These are phyloP conservation scores for Euspilapteryx auroguttella DNA, from an alignment of 2,888 invertebrate species.

Conservation along the genomic window DNA sequence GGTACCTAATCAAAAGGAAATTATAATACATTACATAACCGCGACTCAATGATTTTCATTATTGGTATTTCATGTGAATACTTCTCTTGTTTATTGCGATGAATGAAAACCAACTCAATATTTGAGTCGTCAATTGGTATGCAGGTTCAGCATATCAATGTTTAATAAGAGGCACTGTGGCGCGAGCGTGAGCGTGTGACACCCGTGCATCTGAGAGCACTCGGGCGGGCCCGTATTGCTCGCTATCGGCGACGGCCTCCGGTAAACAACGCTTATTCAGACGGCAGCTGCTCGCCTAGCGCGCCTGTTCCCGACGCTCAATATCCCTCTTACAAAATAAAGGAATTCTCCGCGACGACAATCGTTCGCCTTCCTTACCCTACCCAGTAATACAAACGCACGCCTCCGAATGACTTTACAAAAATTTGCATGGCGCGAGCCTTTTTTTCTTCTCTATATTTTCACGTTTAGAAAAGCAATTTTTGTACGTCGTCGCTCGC, in stretches of 20 bases:
- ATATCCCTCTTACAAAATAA: constrained; percentile 58
- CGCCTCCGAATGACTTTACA: constrained; percentile 57
- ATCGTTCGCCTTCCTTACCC: constrained; percentile 52
- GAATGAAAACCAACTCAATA: no score
- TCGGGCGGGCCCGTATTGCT: constrained; percentile 27
- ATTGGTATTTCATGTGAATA: no score
- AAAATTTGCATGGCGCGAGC: constrained; percentile 50
- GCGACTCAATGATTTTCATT: no score
- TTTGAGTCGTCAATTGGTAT: no score
- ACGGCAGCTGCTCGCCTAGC: constrained; percentile 24
- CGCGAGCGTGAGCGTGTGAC: constrained; percentile 6
- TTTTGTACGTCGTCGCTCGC: constrained; percentile 53
- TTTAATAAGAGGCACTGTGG: constrained; percentile 27
- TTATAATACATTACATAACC: no score
- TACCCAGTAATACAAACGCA: constrained; percentile 58
- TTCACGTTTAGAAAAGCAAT: constrained; percentile 55
- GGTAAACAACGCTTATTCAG: constrained; percentile 39
- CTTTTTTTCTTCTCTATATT: constrained; percentile 41
- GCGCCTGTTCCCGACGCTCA: constrained; percentile 52
- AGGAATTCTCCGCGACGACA: constrained; percentile 48
- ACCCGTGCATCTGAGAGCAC: constrained; percentile 18
- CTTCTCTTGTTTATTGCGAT: no score
- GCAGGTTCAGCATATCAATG: no score
- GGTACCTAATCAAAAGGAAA: no score
- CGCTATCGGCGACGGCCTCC: constrained; percentile 12